Conservation (phyloP, 2,797 vertebrate genomes). For the Zenarchopterus dispar region DNA sequence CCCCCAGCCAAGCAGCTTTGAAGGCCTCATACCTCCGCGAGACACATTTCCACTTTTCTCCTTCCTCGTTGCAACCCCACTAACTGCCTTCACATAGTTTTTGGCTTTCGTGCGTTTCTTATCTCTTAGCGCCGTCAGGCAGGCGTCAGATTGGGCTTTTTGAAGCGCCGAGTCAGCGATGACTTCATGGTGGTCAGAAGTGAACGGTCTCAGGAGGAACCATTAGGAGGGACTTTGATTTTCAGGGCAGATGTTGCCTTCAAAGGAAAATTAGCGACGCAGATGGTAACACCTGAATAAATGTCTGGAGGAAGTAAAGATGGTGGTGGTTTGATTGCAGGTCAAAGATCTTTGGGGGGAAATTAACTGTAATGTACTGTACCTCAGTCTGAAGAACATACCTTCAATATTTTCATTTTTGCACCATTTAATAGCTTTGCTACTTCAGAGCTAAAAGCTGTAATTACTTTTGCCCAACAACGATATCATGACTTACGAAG, state of each 20-base stretch:
- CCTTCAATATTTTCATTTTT: no score
- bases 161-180: constrained; percentile 35
- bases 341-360: not conserved
- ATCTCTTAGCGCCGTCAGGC: constrained; percentile 59
- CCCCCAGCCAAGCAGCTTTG: no score
- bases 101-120: constrained; percentile 42
- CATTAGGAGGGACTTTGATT: constrained; percentile 27
- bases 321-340: constrained; percentile 4
- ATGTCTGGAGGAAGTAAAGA: constrained; percentile 7
- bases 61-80: constrained; percentile 67
- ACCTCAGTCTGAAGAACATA: not conserved
- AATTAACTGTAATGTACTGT: not conserved
- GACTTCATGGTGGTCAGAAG: constrained; percentile 59
- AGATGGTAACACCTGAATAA: constrained; percentile 22
- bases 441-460: not conserved
- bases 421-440: not conserved
- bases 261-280: constrained; percentile 10
- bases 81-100: constrained; percentile 68
- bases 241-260: constrained; percentile 36
- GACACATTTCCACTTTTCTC: constrained; percentile 71
- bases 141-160: constrained; percentile 52
- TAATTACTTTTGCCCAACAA: no score
- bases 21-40: not conserved
- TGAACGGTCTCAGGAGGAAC: constrained; percentile 16
- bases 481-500: no score